Base-by-base conservation (phyloP, 30 jellyfish, hydroid and myxozoan species). In the Aurelia aurita complex sp. Pacific region DNA sequence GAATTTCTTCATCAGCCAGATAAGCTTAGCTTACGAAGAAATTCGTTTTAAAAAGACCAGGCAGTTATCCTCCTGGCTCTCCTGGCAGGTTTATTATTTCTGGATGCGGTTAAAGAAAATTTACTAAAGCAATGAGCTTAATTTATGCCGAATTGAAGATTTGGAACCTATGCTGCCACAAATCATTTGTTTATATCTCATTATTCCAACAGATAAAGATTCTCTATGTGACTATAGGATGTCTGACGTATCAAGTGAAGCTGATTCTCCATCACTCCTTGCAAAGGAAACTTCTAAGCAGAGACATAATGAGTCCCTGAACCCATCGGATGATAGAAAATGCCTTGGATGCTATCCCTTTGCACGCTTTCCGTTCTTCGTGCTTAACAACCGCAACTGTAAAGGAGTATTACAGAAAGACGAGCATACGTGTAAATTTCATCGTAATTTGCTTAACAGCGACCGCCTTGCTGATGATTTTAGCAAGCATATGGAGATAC, bases 311-410 rank as follows among this genome's bases (percentile, higher is more conserved):
- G 80, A 70, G 38, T 36, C 53, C 67, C 18, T 46, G 36, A 40
- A 33, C 12, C 63, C 57, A 14, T 16, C 15, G 79, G 72, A 14
- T 18, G 79, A 57, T 6, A 54, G 19, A 46, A 85, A 76, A 42
- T 94, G 98, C 59, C 87, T 94, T 13, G 98, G 96, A 54, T 94
- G 98, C 85, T 81, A 88, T 64, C 98, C 98, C 5, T 94, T 94
- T 74, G 50, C 90, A 19, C 95, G 98, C 10, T 83, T 85, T 59
- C 95, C 94, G 12, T 76, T 80, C 64, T 64, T 92, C 54, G 94
- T 83, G 32, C 70, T 77, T 60, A 92, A 92, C 77, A 75, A 82
- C 55, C 68, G 95, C 61, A 92, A 92, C 85, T 86, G 70, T 46
- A 65, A 42, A 11, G 68, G 90, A 4, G 83, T 89, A 10, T 68